These are phyloP conservation scores for Pseudopodoces humilis DNA, from an alignment of 2,113 vertebrate species.

Conservation along the genomic window DNA sequence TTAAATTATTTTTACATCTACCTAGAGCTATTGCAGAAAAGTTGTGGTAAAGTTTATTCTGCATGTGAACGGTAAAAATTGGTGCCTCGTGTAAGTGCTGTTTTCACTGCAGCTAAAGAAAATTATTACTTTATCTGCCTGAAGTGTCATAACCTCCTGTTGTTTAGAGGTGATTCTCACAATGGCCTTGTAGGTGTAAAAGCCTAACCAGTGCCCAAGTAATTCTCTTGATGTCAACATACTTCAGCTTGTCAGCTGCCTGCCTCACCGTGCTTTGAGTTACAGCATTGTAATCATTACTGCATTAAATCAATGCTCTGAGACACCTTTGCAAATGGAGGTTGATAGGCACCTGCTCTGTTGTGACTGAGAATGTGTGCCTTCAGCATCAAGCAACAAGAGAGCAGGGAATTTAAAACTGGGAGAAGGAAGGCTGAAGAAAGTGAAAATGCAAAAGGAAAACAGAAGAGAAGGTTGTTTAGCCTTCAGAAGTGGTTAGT, in stretches of 20 bases:
- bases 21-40: background rate
- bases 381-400: background rate
- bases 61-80: background rate
- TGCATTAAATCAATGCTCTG: background rate
- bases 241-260: background rate
- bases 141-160: background rate
- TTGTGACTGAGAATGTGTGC: fast-evolving
- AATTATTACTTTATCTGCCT: background rate
- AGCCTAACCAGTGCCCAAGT: background rate
- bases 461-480: background rate
- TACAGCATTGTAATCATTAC: background rate
- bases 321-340: background rate
- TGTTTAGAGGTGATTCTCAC: background rate
- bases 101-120: background rate
- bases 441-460: background rate
- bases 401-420: background rate
- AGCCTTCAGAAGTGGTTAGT: background rate
- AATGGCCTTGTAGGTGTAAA: background rate
- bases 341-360: background rate
- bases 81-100: background rate
- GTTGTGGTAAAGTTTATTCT: background rate
- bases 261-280: background rate
- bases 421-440: background rate
- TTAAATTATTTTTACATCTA: background rate
- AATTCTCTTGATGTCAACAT: background rate